Evolutionary conservation across 1,140 invertebrate species (phyloP).

Genomic region (Nomia melanderi): DNA sequence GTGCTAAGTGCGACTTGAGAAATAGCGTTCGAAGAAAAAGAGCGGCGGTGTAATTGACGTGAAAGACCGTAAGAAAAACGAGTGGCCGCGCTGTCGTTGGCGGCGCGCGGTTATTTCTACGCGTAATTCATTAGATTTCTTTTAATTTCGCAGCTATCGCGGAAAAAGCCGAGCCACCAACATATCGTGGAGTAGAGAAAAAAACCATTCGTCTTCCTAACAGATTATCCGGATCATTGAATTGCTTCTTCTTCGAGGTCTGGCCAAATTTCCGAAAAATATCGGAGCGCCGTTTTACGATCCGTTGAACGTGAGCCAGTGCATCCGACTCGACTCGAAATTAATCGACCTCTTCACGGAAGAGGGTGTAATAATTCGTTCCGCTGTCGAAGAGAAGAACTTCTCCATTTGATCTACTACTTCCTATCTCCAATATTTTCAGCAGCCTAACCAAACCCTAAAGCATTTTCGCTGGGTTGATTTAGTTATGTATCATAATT

Average conservation of each 20-base stretch:
- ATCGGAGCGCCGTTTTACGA: slow-evolving; percentile 7
- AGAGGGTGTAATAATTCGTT: background rate
- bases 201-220: background rate
- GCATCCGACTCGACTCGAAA: slow-evolving; percentile 17
- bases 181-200: background rate
- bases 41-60: background rate
- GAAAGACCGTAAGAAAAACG: background rate
- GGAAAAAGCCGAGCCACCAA: background rate
- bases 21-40: background rate
- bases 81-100: no score
- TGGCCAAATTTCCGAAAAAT: background rate
- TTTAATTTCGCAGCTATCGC: background rate
- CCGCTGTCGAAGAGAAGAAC: background rate
- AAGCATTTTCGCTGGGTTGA: no score
- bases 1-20: background rate
- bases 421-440: no score
- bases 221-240: slow-evolving; percentile 31
- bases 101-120: background rate
- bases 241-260: background rate
- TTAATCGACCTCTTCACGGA: background rate
- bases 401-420: background rate
- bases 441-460: no score
- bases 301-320: slow-evolving; percentile 7
- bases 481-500: no score
- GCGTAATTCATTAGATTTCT: slow-evolving; percentile 5